Evolutionary conservation across 2,888 invertebrate genomes (phyloP), one percentile per base, ranked within the genome.

Genomic region (Neocrepidodera transversa): DNA sequence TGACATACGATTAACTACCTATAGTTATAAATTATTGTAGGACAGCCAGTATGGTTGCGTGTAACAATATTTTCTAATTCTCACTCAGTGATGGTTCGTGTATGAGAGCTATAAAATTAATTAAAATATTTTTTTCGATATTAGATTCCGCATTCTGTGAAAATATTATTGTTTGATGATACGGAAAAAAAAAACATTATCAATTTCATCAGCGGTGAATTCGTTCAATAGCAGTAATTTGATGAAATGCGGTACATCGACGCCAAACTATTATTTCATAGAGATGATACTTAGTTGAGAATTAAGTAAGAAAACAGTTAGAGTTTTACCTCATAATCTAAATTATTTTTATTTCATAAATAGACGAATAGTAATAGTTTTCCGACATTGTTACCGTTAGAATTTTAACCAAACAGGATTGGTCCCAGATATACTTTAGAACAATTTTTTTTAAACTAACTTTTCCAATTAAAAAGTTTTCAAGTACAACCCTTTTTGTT

Each of bases 201-300:
- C 16, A 38, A 5, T 50, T 45, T 26, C 13, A 26, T 26, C 38
- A 38, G 14, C 26, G 10, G 11, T 36, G 10, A n/a, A n/a, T n/a
- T n/a, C 20, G 5, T 42, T 45, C 50, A 50, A 50, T 50, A 50
- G 16, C 50, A 50, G 50, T 50, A 50, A 50, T 50, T 50, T 50
- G 14, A 40, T 50, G n/a, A 50, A 50, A 16, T 16, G 38, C 32
- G 23, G 38, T 23, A 14, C 36, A 36, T 30, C 32, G 3, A 10
- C 50, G 10, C 38, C 23, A 16, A 26, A 36, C 38, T 18, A 50
- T 50, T 50, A 50, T 50, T 38, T 50, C 13, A 28, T 30, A 17
- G 17, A 32, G 28, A 32, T 30, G 17, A 17, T 32, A 18, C 14
- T 47, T 30, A 38, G 38, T 38, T 17, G 38, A 26, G 26, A 45